Evolutionary conservation across 2,113 vertebrate species (phyloP).

Genomic region (Nannobrachium achirus): DNA sequence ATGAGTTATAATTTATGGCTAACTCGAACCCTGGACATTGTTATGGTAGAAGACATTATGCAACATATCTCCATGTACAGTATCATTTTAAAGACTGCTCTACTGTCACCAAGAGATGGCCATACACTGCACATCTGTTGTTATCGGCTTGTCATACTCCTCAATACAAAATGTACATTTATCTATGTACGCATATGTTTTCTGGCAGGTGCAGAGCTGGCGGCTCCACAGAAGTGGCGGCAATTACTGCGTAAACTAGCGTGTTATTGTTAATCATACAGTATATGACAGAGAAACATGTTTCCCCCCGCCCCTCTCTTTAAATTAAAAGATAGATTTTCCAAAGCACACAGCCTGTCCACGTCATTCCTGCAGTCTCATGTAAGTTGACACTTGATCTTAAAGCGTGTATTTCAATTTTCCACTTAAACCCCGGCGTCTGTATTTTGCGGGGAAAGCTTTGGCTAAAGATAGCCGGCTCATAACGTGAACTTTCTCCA

Average conservation of each 20-base stretch:
- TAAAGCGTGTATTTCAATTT: slow-evolving; percentile 74
- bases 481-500: too few species aligned
- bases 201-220: slow-evolving; percentile 15
- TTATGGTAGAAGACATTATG: too few species aligned
- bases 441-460: too few species aligned
- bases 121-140: slow-evolving; percentile 2
- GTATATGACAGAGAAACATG: slow-evolving; percentile 42
- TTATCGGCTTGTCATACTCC: slow-evolving; percentile 9
- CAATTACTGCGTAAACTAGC: slow-evolving; percentile 65
- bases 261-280: slow-evolving; percentile 41
- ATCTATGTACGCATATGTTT: slow-evolving; percentile 9
- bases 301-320: too few species aligned
- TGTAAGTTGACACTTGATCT: slow-evolving; percentile 69
- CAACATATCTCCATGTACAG: slow-evolving; percentile 46
- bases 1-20: too few species aligned
- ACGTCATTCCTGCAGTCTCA: slow-evolving; percentile 50
- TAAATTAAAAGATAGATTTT: slow-evolving; percentile 59
- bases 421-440: too few species aligned
- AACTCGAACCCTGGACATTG: too few species aligned
- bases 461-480: too few species aligned
- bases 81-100: slow-evolving; percentile 38
- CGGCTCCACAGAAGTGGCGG: slow-evolving; percentile 46
- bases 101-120: slow-evolving; percentile 53
- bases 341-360: slow-evolving; percentile 27
- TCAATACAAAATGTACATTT: slow-evolving; percentile 16